Evolutionary conservation across 2,888 invertebrate species (phyloP), one percentile per base, ranked within the genome.

Genomic region (Fragum fragum): DNA sequence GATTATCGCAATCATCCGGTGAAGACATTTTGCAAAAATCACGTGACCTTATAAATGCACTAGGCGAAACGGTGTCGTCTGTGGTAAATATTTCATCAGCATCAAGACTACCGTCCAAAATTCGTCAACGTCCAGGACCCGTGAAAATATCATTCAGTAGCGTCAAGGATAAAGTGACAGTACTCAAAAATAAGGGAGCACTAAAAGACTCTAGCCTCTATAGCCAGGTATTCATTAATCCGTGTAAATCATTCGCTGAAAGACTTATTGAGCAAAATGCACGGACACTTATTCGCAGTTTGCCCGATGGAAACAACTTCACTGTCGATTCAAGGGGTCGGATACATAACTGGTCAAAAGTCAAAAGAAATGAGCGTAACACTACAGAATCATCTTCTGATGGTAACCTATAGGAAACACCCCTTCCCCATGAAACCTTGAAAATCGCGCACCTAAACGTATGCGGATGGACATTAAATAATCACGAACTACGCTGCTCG

Each of bases 401-500:
- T 5, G 57, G 63, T 23, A 28, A 3, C 23, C 29, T 39, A 1
- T 74, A 73, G 73, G 73, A 63, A 23, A n/a, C 70, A 26, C n/a
- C 77, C 76, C 76, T 70, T 18, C 77, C 57, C 32, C n/a, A 18
- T 72, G 68, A 63, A 18, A 59, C 68, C 7, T 53, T 75, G 0
- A 68, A 18, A 39, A n/a, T 85, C 21, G 79, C 80, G 3, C 82
- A 85, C 18, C 11, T 78, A 14, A 85, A 85, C 66, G 78, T 85
- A 14, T 79, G 82, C 63, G 79, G 82, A 18, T 85, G 82, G 80
- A 85, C 85, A 28, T 28, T 18, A 14, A 72, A 79, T 55, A 85
- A 82, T 32, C 21, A 61, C 36, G 53, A 23, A 0, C 63, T 82
- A 73, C 52, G 79, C 0, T 53, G 53, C 36, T 29, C 39, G 14